Base-by-base conservation (phyloP, 1,140 invertebrate species). In the Oedothorax gibbosus region DNA sequence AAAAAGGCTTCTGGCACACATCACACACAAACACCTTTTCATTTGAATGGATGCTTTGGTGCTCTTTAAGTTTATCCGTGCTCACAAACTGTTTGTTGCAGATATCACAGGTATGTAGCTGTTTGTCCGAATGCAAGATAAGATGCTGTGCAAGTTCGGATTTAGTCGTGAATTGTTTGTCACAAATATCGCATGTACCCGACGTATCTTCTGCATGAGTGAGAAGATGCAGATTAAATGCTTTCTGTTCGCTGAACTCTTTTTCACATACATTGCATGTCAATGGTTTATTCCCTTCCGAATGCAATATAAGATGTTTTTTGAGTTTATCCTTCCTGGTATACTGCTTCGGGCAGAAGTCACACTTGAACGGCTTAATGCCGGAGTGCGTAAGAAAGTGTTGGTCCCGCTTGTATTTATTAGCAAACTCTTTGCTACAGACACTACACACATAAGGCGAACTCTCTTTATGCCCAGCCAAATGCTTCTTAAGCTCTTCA, bases 301-400 rank as follows among this genome's bases (percentile, higher is more conserved):
- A 54, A 62, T 76, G 73, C 7, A 9, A 62, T 12, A 18, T 7
- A 53, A n/a, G 15, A 18, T 76, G 73, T 12, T 15, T 35, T 7
- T 21, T n/a, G 35, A 76, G 62, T n/a, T 62, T 12, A 6, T 12
- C 14, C n/a, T 49, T 62, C 14, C 14, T 10, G 7, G 18, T 14
- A 76, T 62, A 76, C 8, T 10, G 18, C 12, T 64, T 76, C 14
- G 12, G 35, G 56, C 73, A 76, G 7, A 68, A 14, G 56, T 88
- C 84, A 88, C 94, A 94, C 15, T 92, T 91, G 88, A 93, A 94
- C 9, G 92, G 91, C 18, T 90, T 89, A 81, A 92, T 90, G 20
- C 92, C 90, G 0, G 91, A 90, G 87, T 93, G 93, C 8, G 90
- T 90, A 7, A 91, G 87, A 7, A 90, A 89, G 87, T 93, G 92